Evolutionary conservation across 2,888 invertebrate species (phyloP), one percentile per base, ranked within the genome.

Genomic region (Sipha maydis): DNA sequence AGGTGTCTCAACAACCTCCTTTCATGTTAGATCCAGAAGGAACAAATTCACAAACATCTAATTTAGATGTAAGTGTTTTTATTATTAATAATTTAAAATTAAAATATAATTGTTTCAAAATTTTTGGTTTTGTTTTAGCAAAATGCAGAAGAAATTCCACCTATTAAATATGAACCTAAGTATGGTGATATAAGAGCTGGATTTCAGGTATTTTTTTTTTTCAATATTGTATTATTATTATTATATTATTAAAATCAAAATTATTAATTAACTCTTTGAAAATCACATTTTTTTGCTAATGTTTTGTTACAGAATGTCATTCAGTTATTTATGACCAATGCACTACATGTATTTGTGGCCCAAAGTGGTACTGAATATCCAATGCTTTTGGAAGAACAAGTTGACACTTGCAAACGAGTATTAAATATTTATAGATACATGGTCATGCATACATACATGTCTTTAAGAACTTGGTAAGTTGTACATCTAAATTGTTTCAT

Each of bases 401-500:
- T 98, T 0, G 98, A 99, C 92, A 96, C 98, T 89, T 98, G 98
- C 93, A 98, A 98, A 92, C 94, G 98, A 90, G 98, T 99, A 90
- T 93, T 99, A 89, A 99, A 98, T 92, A 98, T 98, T 90, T 99
- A 98, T 93, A 94, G 98, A 90, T 97, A 97, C 91, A 97, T 98
- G 95, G 98, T 99, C 67, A 98, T 98, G 98, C 97, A 98, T 91
- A 96, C 97, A 1, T 94, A 96, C 90, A 96, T 99, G 96, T 97
- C 98, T 91, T 95, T 95, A 90, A 94, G 94, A 91, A 98, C 98
- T 25, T 99, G 98, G 98, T 97, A 92, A 93, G 91, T 88, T 28
- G 69, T 83, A 17, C n/a, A 28, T 19, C 25, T 38, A 21, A 31
- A 14, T 86, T 89, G 80, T 89, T 38, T 76, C 7, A 9, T 69